Base-by-base conservation (phyloP, 1,140 invertebrate genomes). In the Proales similis region DNA sequence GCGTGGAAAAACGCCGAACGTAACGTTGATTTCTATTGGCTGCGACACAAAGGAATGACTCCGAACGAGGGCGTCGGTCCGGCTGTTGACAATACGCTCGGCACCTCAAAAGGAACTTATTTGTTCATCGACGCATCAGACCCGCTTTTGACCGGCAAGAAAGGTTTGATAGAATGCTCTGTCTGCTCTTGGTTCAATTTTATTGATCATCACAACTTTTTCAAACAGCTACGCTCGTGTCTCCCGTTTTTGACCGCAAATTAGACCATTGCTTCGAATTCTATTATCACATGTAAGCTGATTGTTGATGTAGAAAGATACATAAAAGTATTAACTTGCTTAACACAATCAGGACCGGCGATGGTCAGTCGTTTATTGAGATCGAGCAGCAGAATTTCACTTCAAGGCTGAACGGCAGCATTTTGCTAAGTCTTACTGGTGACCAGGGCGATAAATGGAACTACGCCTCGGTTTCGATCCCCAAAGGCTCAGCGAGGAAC, bases 51-150 rank as follows among this genome's bases (percentile, higher is more conserved):
- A 27, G 63, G 63, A 11, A 39, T 26, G 11, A 65, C 60, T 4
- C 14, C 47, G 26, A 33, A 30, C n/a, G 6, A 11, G 2, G 53
- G 20, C 22, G 48, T 39, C 9, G 66, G 65, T 29, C 70, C 70
- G 19, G 57, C 47, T 14, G 33, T 64, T 14, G 70, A 71, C 63
- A 68, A 70, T 27, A 71, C 67, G 2, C 47, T 53, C n/a, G 64
- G 63, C 5, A 67, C 66, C 12, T 48, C 48, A 7, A 38, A 38
- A 32, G 70, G 68, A 9, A 61, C 49, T 42, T 70, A 68, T 30
- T 6, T 68, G 4, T 70, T 62, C 39, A 30, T 68, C 24, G 66
- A 70, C 26, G 60, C 65, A 19, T 32, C 22, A 3, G 38, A 33
- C n/a, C 22, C 32, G n/a, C 30, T 33, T n/a, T n/a, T n/a, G n/a